Evolutionary conservation across 2,797 vertebrate species (phyloP), one percentile per base, ranked within the genome.

Genomic region (Onychomys torridus): DNA sequence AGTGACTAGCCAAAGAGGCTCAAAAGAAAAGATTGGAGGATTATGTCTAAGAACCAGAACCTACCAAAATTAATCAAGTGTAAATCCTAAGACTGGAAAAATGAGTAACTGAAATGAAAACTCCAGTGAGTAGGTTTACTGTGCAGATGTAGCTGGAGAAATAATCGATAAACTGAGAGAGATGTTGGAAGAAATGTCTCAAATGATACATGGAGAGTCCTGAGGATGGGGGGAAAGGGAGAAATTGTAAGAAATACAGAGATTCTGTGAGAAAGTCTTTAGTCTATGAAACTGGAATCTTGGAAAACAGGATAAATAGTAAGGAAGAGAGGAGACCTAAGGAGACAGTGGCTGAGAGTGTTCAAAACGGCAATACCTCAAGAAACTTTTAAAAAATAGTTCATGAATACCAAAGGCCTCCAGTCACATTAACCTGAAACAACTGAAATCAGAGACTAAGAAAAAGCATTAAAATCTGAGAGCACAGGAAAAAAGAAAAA

Each of bases 11-110:
- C 46, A 34, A 59, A 55, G 55, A 32, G 19, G 11, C 57, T 82
- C 32, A 79, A 87, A 76, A 81, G 81, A 52, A 77, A 92, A 86
- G 13, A 52, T 6, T 52, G 37, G 59, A 17, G 71, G 57, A 91
- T 73, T 82, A 55, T 8, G 73, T 23, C 27, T 67, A 43, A 77
- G 43, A 71, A 78, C 9, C 49, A 76, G 43, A 78, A 89, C 67
- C n/a, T 49, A 34, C 49, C 77, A n/a, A 67, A 29, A 73, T 49
- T 9, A 61, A 67, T 91, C 69, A 61, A 88, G 76, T 89, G 6
- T 40, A 63, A 92, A 91, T 75, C 78, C 87, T 63, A 90, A 55
- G 7, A 67, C 25, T 71, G 49, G 91, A 90, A 94, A 95, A 83
- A 2, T 32, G 10, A 93, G 77, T 75, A 83, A 83, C 25, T 10